phyloP scores from a whole-genome alignment of 1,140 invertebrate genomes.

The Diprion similis region DNA sequence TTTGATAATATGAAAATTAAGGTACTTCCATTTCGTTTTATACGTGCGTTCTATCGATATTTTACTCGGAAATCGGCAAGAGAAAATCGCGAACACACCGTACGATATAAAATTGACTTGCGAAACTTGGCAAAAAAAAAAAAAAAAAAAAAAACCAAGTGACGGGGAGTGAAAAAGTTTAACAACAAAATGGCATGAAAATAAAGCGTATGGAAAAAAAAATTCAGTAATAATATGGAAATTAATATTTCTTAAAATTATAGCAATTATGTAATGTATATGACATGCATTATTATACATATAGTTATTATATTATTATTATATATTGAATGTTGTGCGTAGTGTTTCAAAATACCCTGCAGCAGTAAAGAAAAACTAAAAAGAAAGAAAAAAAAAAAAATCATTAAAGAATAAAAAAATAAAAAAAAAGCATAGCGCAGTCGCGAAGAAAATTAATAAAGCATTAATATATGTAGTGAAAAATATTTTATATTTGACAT shows the following conservation, averaged over 20 bases:
- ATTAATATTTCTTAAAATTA: background rate
- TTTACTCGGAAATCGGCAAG: background rate
- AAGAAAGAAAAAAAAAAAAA: constrained; percentile 26
- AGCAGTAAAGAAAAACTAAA: constrained; percentile 24
- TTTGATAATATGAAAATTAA: background rate
- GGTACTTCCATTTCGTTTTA: background rate
- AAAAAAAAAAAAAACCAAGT: background rate
- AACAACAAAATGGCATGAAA: background rate
- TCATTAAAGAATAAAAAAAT: constrained; percentile 20
- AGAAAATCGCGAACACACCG: background rate
- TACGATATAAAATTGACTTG: background rate
- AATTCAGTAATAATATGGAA: background rate
- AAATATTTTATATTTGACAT: constrained; percentile 54
- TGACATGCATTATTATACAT: constrained; percentile 49
- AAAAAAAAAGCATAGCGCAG: constrained; percentile 21
- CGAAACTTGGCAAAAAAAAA: background rate
- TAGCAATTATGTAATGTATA: constrained; percentile 28
- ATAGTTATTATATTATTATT: constrained; percentile 41
- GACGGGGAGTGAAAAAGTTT: background rate
- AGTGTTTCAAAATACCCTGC: constrained; percentile 45
- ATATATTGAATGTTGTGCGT: constrained; percentile 60
- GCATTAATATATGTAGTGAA: constrained; percentile 48
- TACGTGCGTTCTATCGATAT: background rate
- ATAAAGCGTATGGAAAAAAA: background rate
- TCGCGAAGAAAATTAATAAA: constrained; percentile 4